Percentiles rank a stretch among this genome's conserved stretches.
Evolutionary conservation across 30 jellyfish, hydroid and myxozoan species (phyloP).

Genomic region (Nemopilema nomurai): DNA sequence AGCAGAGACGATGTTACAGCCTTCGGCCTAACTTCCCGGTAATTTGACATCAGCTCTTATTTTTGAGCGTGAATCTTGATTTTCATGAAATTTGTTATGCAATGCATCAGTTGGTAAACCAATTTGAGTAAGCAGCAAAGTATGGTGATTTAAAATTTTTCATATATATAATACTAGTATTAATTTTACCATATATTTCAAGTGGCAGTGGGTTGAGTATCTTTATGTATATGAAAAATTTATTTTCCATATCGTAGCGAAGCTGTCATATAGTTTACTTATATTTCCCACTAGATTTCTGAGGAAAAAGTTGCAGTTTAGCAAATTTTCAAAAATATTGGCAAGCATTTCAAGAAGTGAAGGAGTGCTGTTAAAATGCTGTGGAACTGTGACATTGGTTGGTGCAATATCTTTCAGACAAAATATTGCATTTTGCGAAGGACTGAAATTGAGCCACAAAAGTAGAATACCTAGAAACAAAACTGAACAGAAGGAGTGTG

Average conservation of each 20-base stretch:
- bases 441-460: constrained; percentile 77
- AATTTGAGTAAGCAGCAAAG: too few species aligned
- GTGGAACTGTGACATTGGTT: constrained; percentile 19
- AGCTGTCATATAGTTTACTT: not conserved
- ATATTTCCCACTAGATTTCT: not conserved
- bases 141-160: too few species aligned
- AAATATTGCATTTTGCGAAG: constrained; percentile 71
- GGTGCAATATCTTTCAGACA: constrained; percentile 9
- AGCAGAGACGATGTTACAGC: not conserved
- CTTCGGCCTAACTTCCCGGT: not conserved
- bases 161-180: too few species aligned
- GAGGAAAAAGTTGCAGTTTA: not conserved
- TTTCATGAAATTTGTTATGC: too few species aligned
- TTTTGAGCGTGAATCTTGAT: too few species aligned
- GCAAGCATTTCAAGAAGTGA: not conserved
- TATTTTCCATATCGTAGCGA: too few species aligned
- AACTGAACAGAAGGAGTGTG: not conserved
- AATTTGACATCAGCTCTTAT: too few species aligned
- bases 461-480: constrained; percentile 35
- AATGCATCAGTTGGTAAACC: too few species aligned
- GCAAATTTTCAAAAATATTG: not conserved
- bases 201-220: too few species aligned
- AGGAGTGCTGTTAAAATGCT: not conserved
- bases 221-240: too few species aligned
- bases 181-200: too few species aligned